Evolutionary conservation across 30 jellyfish, hydroid and myxozoan genomes (phyloP).

Genomic region (Phacellophora camtschatica): DNA sequence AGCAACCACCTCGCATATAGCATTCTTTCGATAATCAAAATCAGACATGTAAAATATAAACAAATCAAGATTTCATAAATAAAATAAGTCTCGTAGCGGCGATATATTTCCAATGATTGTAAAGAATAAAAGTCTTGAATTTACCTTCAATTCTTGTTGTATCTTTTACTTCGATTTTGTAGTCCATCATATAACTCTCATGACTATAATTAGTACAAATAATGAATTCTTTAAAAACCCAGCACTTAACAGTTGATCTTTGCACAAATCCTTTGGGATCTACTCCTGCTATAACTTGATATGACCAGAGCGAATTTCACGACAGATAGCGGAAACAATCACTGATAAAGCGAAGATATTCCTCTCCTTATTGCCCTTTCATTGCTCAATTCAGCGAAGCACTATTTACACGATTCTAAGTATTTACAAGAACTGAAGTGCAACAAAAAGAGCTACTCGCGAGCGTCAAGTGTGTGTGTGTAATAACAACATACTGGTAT

Average conservation of each 20-base stretch:
- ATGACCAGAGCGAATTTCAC: constrained; percentile 22
- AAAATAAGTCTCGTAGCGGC: no score
- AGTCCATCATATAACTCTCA: constrained; percentile 17
- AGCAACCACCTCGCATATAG: no score
- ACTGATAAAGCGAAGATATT: background rate
- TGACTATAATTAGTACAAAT: background rate
- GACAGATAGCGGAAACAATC: constrained; percentile 55
- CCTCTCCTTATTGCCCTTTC: background rate
- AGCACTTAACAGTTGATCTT: constrained; percentile 41
- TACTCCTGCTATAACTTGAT: constrained; percentile 31
- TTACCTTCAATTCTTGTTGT: background rate
- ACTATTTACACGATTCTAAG: background rate
- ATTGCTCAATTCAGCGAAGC: background rate
- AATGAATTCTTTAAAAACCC: constrained; percentile 35
- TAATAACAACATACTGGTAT: constrained; percentile 24
- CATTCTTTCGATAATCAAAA: no score
- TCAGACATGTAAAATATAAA: no score
- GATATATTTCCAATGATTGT: no score
- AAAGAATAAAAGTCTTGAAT: no score
- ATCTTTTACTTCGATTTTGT: constrained; percentile 1
- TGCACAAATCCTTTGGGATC: constrained; percentile 38
- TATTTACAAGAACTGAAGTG: constrained; percentile 13
- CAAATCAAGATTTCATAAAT: no score
- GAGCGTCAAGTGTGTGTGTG: constrained; percentile 52
- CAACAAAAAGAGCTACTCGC: constrained; percentile 43